A percentile compares a stretch with the other conserved stretches of the same genome.
Conservation (phyloP, 2,888 invertebrate species). For the Nebria brevicollis region DNA sequence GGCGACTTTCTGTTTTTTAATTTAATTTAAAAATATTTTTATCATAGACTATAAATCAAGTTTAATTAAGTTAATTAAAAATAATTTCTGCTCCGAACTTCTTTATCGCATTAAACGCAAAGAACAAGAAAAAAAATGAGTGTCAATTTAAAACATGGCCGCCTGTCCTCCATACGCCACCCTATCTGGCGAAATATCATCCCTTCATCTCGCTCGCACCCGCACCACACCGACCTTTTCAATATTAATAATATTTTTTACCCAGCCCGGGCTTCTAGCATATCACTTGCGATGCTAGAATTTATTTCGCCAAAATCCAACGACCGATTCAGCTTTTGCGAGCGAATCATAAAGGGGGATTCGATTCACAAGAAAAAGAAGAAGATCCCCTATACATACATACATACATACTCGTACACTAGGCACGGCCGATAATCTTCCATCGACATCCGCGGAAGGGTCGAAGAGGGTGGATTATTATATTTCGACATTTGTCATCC, state of each 20-base stretch:
- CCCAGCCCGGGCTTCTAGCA: conserved; percentile 26
- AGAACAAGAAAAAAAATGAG: conserved; percentile 32
- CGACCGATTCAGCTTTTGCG: conserved; percentile 17
- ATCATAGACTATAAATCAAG: conserved; percentile 62
- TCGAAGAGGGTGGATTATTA: too few species aligned
- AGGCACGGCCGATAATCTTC: too few species aligned
- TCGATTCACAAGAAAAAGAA: too few species aligned
- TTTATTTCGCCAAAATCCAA: conserved; percentile 41
- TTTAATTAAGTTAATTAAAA: conserved; percentile 62
- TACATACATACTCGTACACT: too few species aligned
- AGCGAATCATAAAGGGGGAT: background rate
- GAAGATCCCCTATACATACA: too few species aligned
- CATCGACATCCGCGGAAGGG: too few species aligned
- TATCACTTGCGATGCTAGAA: conserved; percentile 37
- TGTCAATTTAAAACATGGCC: conserved; percentile 48
- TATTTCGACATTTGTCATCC: too few species aligned
- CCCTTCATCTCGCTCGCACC: conserved; percentile 12
- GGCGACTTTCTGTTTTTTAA: conserved; percentile 39
- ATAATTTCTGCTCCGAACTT: conserved; percentile 59
- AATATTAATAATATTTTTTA: conserved; percentile 44
- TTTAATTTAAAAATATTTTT: conserved; percentile 55
- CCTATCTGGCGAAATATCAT: background rate
- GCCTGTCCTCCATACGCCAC: conserved; percentile 37
- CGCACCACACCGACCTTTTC: conserved; percentile 10
- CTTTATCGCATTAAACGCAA: conserved; percentile 44